phyloP scores from a whole-genome alignment of 2,888 invertebrate species.

The Geotrupes spiniger region DNA sequence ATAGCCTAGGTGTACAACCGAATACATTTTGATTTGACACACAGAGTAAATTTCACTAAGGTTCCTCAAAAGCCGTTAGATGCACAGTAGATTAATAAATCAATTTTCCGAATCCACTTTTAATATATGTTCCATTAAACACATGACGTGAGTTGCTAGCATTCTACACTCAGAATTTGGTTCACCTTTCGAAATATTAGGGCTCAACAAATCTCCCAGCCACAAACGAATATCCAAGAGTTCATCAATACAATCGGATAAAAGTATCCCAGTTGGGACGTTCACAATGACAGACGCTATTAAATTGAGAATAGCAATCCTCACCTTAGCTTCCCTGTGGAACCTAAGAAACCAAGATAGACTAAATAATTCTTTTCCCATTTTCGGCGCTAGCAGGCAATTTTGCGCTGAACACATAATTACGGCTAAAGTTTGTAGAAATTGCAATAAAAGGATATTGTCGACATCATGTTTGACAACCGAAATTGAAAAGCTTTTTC shows the following conservation, averaged over 20 bases:
- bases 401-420: slow-evolving; percentile 68
- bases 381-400: slow-evolving; percentile 60
- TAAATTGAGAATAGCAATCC: slow-evolving; percentile 64
- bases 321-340: slow-evolving; percentile 64
- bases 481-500: slow-evolving; percentile 52
- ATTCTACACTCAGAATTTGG: slow-evolving; percentile 62
- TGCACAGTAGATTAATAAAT: too few relatives aligned
- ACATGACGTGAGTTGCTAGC: slow-evolving; percentile 61
- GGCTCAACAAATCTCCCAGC: slow-evolving; percentile 60
- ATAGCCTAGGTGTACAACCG: too few relatives aligned
- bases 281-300: slow-evolving; percentile 64
- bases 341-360: slow-evolving; percentile 66
- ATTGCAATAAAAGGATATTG: slow-evolving; percentile 65
- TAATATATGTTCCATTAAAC: slow-evolving; percentile 55
- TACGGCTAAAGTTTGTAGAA: slow-evolving; percentile 65
- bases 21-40: too few relatives aligned
- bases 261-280: slow-evolving; percentile 58
- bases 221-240: slow-evolving; percentile 66
- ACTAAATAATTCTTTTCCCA: slow-evolving; percentile 69
- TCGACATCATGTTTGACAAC: slow-evolving; percentile 59
- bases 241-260: slow-evolving; percentile 59
- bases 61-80: too few relatives aligned
- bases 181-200: slow-evolving; percentile 60
- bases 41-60: too few relatives aligned
- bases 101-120: slow-evolving; percentile 32